A percentile compares a stretch with the other conserved stretches of the same genome.
Conservation (phyloP, 2,113 vertebrate genomes). For the Apistogramma diplotaenia region DNA sequence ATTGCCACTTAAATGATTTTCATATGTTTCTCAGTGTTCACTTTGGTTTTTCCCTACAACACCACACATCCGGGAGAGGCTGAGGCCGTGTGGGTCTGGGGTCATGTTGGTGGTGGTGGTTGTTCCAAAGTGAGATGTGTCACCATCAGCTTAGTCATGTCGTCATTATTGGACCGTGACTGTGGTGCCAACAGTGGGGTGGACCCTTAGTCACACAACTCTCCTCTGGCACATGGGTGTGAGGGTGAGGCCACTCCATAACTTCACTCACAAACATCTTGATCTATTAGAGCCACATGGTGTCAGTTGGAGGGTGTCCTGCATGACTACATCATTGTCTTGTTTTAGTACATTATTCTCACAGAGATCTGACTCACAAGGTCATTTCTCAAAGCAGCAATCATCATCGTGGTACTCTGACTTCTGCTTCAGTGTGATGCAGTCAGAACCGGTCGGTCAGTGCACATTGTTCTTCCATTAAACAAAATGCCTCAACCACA, state of each 20-base stretch:
- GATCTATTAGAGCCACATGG: slow-evolving; percentile 21
- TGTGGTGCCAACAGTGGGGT: slow-evolving; percentile 34
- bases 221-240: slow-evolving; percentile 40
- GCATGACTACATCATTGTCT: slow-evolving; percentile 2
- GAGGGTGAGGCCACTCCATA: slow-evolving; percentile 28
- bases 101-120: slow-evolving; percentile 3
- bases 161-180: slow-evolving; percentile 24
- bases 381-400: neutral
- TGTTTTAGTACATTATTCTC: slow-evolving; percentile 7
- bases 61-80: slow-evolving; percentile 3
- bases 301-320: neutral
- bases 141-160: slow-evolving; percentile 19
- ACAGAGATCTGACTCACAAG: neutral
- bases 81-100: slow-evolving; percentile 1
- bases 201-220: slow-evolving; percentile 35
- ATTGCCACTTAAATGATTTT: slow-evolving; percentile 16
- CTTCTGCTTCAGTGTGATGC: neutral
- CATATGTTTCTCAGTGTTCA: slow-evolving; percentile 21
- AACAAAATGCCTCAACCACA: neutral
- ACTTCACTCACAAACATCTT: slow-evolving; percentile 21
- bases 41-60: slow-evolving; percentile 48
- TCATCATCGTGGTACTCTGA: neutral
- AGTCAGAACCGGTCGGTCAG: neutral
- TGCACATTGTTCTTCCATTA: neutral
- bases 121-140: slow-evolving; percentile 33